Conservation (phyloP, 2,888 invertebrate genomes). For the Drosophila formosana region DNA sequence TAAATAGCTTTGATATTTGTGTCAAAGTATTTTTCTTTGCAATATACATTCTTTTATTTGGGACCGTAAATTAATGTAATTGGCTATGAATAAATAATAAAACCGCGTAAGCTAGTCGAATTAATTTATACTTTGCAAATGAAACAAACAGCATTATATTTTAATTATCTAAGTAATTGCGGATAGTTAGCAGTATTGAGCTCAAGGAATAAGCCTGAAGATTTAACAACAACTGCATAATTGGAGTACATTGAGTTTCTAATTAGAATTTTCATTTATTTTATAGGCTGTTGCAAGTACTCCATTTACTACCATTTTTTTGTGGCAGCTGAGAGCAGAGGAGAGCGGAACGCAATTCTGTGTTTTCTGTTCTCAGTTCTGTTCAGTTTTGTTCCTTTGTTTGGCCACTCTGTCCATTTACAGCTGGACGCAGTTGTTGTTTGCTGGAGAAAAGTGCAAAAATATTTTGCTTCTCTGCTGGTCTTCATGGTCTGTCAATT, state of each 20-base stretch:
- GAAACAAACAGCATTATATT: not conserved
- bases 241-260: not conserved
- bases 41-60: not conserved
- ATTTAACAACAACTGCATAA: not conserved
- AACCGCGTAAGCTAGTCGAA: not conserved
- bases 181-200: not conserved
- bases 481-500: constrained; percentile 81
- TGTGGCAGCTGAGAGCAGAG: not conserved
- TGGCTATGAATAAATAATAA: not conserved
- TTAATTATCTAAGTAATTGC: not conserved
- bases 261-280: constrained; percentile 6
- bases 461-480: constrained; percentile 48
- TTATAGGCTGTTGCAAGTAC: constrained; percentile 7
- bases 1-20: not conserved
- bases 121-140: not conserved
- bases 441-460: constrained; percentile 63
- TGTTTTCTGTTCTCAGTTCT: constrained; percentile 19
- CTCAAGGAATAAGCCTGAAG: not conserved
- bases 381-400: constrained; percentile 22
- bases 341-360: constrained; percentile 15
- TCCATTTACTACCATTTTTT: constrained; percentile 7
- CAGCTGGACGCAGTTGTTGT: constrained; percentile 39
- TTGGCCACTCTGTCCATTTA: constrained; percentile 47
- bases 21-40: not conserved
- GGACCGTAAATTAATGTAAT: not conserved